These are phyloP conservation scores for Troilus luridus DNA, from an alignment of 2,888 invertebrate genomes.

Conservation along the genomic window DNA sequence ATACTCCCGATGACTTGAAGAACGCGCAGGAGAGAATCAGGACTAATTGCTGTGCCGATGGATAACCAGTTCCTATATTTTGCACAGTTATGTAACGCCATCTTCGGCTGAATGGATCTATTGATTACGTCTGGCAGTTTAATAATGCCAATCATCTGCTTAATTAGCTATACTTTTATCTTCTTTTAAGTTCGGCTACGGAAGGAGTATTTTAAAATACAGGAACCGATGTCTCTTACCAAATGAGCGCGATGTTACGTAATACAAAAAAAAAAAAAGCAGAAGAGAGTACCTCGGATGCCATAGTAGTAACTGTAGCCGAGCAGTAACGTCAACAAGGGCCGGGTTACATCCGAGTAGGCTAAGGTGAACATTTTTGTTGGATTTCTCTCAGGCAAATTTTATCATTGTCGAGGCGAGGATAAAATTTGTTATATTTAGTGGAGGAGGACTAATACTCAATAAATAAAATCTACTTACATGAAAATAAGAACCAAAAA, in stretches of 20 bases:
- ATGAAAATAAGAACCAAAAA: too few species aligned
- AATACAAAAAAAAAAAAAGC: neutral
- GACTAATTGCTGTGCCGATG: slow-evolving; percentile 61
- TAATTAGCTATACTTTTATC: neutral
- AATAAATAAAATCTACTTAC: too few species aligned
- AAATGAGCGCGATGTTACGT: neutral
- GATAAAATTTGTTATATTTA: too few species aligned
- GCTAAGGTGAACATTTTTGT: neutral
- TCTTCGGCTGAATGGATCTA: too few species aligned
- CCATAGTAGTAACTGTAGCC: neutral
- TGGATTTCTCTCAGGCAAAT: too few species aligned
- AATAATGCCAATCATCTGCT: too few species aligned
- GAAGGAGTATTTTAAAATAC: neutral
- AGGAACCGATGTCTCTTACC: neutral
- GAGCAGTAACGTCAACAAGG: neutral
- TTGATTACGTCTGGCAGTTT: too few species aligned
- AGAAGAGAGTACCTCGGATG: neutral
- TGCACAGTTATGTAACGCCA: too few species aligned
- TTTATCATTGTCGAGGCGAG: too few species aligned
- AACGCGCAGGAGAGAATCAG: too few species aligned
- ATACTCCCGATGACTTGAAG: too few species aligned
- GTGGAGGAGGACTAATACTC: too few species aligned
- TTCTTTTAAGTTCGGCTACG: neutral
- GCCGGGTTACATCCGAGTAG: neutral
- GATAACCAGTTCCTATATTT: slow-evolving; percentile 66